Evolutionary conservation across 2,888 invertebrate species (phyloP).

Genomic region (Danaus chrysippus): DNA sequence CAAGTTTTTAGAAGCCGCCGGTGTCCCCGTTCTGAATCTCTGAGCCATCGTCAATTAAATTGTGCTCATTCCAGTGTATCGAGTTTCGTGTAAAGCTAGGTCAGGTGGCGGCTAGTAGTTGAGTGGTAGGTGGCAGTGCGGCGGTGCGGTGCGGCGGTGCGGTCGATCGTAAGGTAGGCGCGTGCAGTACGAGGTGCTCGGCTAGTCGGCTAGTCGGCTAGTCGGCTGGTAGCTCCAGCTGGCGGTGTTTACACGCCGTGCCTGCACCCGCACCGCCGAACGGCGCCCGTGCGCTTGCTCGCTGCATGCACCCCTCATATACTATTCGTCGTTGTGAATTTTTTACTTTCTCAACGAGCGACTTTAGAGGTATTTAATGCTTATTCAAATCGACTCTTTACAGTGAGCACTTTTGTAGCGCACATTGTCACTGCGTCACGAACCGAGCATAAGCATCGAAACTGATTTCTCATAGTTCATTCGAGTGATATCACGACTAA

Average conservation of each 20-base stretch:
- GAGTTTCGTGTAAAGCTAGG: constrained; percentile 38
- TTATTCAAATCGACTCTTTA: constrained; percentile 63
- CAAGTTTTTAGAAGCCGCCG: constrained; percentile 71
- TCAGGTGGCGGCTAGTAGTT: constrained; percentile 32
- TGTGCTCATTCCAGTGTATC: constrained; percentile 58
- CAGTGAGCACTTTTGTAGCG: constrained; percentile 66
- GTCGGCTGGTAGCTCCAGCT: constrained; percentile 52
- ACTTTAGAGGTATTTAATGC: constrained; percentile 73
- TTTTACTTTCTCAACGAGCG: constrained; percentile 68
- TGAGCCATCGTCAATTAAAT: constrained; percentile 52
- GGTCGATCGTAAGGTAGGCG: constrained; percentile 32
- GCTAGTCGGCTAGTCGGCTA: constrained; percentile 30
- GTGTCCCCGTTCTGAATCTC: constrained; percentile 58
- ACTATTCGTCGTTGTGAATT: constrained; percentile 74
- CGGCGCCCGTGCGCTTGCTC: constrained; percentile 48
- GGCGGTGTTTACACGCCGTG: constrained; percentile 72
- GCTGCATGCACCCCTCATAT: constrained; percentile 70
- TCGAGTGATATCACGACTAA: constrained; percentile 72
- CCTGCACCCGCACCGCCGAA: constrained; percentile 48
- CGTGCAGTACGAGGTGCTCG: constrained; percentile 36
- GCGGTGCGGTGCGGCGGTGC: constrained; percentile 31
- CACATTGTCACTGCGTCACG: constrained; percentile 66
- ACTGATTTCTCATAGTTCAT: constrained; percentile 70
- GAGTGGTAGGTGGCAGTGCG: constrained; percentile 38
- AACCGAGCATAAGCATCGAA: constrained; percentile 68